Evolutionary conservation across 2,888 invertebrate species (phyloP).

Genomic region (Gastrophysa polygoni): DNA sequence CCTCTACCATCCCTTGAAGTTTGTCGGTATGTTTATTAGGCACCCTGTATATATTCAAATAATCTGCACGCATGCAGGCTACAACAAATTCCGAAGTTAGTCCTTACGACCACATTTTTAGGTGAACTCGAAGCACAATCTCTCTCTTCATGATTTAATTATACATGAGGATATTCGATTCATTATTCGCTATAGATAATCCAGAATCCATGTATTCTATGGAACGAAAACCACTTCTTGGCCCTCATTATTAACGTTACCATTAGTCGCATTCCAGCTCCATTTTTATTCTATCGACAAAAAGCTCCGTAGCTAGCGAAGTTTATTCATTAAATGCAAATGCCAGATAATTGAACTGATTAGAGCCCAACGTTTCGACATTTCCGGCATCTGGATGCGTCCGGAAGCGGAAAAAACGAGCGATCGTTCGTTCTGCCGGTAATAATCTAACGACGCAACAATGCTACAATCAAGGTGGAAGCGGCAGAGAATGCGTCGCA

Average conservation of each 20-base stretch:
- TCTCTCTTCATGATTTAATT: too few species aligned
- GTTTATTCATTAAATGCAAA: neutral
- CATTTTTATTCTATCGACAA: neutral
- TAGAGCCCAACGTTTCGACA: neutral
- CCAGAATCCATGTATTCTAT: too few species aligned
- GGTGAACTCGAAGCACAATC: too few species aligned
- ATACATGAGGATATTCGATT: too few species aligned
- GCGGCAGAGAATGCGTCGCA: neutral
- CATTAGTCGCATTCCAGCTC: neutral
- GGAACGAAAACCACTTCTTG: too few species aligned
- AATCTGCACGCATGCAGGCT: too few species aligned
- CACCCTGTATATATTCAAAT: too few species aligned
- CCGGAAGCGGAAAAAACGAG: neutral
- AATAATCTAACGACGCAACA: conserved; percentile 1
- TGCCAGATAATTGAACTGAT: neutral
- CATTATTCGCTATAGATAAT: too few species aligned
- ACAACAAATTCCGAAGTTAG: too few species aligned
- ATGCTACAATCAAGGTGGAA: conserved; percentile 1
- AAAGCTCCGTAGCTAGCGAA: neutral
- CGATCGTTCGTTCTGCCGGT: neutral
- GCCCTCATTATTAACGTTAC: neutral
- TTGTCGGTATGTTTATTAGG: too few species aligned
- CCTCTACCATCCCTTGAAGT: too few species aligned
- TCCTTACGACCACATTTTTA: too few species aligned
- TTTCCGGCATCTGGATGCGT: neutral